These are phyloP conservation scores for Leuciscus idus DNA, from an alignment of 2,113 vertebrate species.

Conservation along the genomic window DNA sequence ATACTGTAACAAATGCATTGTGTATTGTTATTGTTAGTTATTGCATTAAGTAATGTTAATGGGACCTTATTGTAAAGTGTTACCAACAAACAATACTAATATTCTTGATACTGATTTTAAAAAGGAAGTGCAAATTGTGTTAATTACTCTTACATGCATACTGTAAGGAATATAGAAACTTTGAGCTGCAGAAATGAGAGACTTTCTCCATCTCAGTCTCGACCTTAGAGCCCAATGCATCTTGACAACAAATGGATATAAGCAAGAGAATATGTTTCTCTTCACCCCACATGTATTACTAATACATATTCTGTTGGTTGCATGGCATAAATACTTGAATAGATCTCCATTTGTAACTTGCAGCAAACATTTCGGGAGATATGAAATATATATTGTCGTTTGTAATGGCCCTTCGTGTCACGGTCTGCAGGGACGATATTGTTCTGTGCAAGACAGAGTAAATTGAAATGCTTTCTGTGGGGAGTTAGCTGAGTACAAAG, in stretches of 20 bases:
- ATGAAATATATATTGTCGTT: slow-evolving; percentile 94
- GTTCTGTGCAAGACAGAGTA: slow-evolving; percentile 83
- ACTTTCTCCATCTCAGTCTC: slow-evolving; percentile 62
- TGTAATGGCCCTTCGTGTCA: slow-evolving; percentile 87
- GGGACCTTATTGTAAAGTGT: no score
- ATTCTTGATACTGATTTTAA: neutral
- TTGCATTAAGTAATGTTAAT: no score
- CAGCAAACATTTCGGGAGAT: slow-evolving; percentile 81
- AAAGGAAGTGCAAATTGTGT: neutral
- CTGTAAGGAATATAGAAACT: neutral
- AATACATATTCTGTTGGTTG: slow-evolving; percentile 87
- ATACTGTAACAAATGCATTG: no score
- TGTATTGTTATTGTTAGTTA: no score
- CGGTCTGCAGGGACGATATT: slow-evolving; percentile 76
- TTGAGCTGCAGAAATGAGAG: neutral
- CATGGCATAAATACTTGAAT: slow-evolving; percentile 94
- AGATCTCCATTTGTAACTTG: slow-evolving; percentile 87
- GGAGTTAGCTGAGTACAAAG: slow-evolving; percentile 74
- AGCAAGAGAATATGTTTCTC: slow-evolving; percentile 79
- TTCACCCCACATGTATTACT: slow-evolving; percentile 83
- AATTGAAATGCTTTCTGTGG: slow-evolving; percentile 83
- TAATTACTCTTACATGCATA: neutral
- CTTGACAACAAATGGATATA: slow-evolving; percentile 83
- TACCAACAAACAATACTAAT: neutral
- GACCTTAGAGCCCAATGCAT: slow-evolving; percentile 68